These are phyloP conservation scores for Caerostris extrusa DNA, from an alignment of 1,140 invertebrate genomes.

Conservation along the genomic window DNA sequence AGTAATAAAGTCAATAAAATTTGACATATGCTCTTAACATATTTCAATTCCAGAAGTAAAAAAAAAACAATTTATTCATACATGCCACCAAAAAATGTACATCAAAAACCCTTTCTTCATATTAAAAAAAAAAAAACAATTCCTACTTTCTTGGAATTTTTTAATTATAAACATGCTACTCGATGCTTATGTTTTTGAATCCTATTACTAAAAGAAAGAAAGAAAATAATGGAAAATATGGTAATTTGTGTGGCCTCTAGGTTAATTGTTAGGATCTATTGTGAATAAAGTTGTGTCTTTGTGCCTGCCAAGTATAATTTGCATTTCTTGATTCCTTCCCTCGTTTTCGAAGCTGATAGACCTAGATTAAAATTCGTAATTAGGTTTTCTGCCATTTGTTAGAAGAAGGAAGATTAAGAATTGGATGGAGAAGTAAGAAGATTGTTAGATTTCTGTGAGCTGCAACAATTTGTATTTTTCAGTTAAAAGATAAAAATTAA, in stretches of 20 bases:
- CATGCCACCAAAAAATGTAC: not conserved
- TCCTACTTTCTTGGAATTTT: not conserved
- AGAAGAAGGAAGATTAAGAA: not conserved
- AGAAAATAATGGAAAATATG: constrained; percentile 21
- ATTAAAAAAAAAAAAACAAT: not conserved
- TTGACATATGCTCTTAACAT: too few relatives aligned
- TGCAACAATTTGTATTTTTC: not conserved
- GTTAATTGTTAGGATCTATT: constrained; percentile 23
- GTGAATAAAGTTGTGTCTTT: constrained; percentile 7
- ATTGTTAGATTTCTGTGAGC: not conserved
- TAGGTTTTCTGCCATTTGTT: not conserved
- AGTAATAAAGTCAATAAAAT: too few relatives aligned
- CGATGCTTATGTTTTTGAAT: not conserved
- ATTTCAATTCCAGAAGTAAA: not conserved
- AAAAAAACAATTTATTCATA: not conserved
- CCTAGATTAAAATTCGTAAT: constrained; percentile 56
- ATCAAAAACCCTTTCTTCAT: not conserved
- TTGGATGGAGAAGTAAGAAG: not conserved
- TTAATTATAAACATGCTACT: constrained; percentile 3
- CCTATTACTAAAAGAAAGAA: not conserved
- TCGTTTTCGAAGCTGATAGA: not conserved
- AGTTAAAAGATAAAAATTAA: not conserved
- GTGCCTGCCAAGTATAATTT: constrained; percentile 40
- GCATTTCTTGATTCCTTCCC: constrained; percentile 23
- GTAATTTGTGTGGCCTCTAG: constrained; percentile 14